phyloP scores from a whole-genome alignment of 1,140 invertebrate species.

The Drosophila arizonae region DNA sequence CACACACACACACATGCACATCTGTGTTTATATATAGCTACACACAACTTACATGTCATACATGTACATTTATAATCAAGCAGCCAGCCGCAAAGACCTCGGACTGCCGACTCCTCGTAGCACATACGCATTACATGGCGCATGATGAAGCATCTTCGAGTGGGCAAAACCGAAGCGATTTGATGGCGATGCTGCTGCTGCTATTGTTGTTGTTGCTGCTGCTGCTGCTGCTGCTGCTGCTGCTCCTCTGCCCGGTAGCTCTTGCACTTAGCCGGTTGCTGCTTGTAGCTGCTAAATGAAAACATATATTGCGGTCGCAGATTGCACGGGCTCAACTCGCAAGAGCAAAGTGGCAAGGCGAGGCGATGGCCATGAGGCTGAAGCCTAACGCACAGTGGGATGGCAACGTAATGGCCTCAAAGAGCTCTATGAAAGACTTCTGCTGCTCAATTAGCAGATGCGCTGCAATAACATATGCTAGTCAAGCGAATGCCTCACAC shows the following conservation, averaged over 20 bases:
- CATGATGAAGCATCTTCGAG: constrained; percentile 77
- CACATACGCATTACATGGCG: constrained; percentile 50
- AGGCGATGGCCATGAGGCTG: constrained; percentile 16
- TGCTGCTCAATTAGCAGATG: neutral
- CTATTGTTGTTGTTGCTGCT: constrained; percentile 10
- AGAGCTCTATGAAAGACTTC: neutral
- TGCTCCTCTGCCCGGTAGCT: constrained; percentile 55
- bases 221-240: constrained; percentile 9
- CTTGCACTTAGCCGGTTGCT: constrained; percentile 28
- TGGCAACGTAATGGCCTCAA: neutral
- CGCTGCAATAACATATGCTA: neutral
- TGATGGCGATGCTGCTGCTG: constrained; percentile 38
- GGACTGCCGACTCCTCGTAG: neutral
- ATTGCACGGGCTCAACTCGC: constrained; percentile 30
- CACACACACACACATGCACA: constrained; percentile 29
- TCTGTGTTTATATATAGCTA: constrained; percentile 16
- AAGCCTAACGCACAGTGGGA: constrained; percentile 46
- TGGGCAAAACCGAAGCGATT: constrained; percentile 48
- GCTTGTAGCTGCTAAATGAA: constrained; percentile 76
- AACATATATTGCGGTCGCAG: constrained; percentile 69
- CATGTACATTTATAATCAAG: constrained; percentile 78
- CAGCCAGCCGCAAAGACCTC: constrained; percentile 58
- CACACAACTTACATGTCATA: constrained; percentile 72
- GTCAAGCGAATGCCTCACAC: neutral
- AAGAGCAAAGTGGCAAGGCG: neutral